phyloP scores from a whole-genome alignment of 2,797 vertebrate genomes.

The Pseudochirops corinnae region DNA sequence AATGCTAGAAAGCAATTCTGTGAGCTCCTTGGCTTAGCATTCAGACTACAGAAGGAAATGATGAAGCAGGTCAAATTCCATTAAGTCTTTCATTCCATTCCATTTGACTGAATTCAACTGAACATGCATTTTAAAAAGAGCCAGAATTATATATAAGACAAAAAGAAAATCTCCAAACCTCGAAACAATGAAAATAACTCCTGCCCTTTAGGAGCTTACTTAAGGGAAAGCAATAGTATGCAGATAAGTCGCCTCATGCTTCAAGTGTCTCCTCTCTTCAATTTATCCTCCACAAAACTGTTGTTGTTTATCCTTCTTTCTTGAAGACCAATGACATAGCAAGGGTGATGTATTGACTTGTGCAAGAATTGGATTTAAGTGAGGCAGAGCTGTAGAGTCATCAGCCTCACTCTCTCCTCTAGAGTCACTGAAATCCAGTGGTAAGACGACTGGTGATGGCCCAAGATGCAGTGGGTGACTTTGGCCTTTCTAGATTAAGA shows the following conservation, averaged over 20 bases:
- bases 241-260: neutral
- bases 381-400: neutral
- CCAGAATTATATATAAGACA: neutral
- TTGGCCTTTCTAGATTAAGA: neutral
- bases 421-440: neutral
- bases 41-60: neutral
- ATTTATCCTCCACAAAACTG: neutral
- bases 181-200: neutral
- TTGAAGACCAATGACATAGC: neutral
- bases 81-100: neutral
- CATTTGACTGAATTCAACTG: neutral
- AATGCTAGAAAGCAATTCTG: neutral
- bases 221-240: neutral
- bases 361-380: neutral
- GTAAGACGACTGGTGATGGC: neutral
- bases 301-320: neutral
- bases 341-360: neutral
- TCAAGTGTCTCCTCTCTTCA: neutral
- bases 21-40: neutral
- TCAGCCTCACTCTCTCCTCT: neutral
- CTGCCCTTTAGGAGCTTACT: neutral
- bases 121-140: neutral
- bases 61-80: neutral
- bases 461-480: neutral
- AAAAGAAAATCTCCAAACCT: neutral